A percentile compares a stretch with the other conserved stretches of the same genome.
phyloP scores from a whole-genome alignment of 2,113 vertebrate genomes.

The Dipodomys merriami region DNA sequence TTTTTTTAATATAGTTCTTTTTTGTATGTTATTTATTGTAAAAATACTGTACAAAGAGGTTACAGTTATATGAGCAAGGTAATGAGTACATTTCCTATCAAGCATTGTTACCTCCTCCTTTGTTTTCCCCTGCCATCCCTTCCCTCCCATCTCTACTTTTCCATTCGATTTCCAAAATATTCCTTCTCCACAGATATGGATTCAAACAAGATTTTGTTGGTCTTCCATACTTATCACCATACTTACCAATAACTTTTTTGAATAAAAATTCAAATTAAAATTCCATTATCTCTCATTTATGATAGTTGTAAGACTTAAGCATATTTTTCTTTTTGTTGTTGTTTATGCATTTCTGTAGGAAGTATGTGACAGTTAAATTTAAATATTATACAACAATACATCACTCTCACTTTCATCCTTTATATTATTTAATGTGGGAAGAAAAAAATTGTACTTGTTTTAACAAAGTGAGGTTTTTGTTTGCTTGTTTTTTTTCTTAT shows the following conservation, averaged over 20 bases:
- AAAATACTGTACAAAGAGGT: no score
- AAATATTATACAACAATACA: background rate
- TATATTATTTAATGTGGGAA: background rate
- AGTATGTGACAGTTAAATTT: background rate
- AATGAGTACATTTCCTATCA: no score
- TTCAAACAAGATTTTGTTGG: background rate
- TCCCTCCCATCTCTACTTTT: no score
- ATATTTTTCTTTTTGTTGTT: conserved; percentile 24
- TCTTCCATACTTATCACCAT: background rate
- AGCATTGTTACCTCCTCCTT: no score
- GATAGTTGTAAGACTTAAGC: background rate
- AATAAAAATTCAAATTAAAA: background rate
- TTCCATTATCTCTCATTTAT: background rate
- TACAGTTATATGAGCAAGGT: no score
- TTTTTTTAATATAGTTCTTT: background rate
- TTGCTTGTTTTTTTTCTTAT: no score
- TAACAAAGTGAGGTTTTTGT: background rate
- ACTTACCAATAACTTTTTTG: background rate
- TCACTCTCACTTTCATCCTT: background rate
- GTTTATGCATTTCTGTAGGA: background rate
- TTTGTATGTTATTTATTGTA: no score
- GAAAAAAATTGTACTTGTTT: conserved; percentile 19
- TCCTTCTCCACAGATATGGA: background rate
- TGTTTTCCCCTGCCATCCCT: no score
- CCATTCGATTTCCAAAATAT: background rate